Base-by-base conservation (phyloP, 2,797 vertebrate species). In the Trachurus trachurus region DNA sequence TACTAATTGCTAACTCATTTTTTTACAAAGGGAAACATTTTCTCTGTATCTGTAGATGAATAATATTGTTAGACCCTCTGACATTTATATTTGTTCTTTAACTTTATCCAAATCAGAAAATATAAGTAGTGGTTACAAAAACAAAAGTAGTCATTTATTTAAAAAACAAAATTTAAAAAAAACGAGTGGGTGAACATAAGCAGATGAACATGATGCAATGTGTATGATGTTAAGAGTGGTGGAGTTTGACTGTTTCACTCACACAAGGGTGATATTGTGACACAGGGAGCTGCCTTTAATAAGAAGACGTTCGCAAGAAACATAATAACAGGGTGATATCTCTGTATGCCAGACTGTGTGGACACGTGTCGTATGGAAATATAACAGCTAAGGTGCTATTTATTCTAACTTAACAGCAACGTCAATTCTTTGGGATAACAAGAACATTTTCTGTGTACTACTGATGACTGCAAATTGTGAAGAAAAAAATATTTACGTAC, bases 401-500 rank as follows among this genome's bases (percentile, higher is more conserved):
- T 74, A 78, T 82, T 61, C 13, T 50, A 56, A 52, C 1, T 19
- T n/a, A 58, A 58, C 17, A 53, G 54, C 16, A 31, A 74, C 15
- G 26, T 61, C 29, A 54, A 9, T 50, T 70, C 31, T 82, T 61
- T 67, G 34, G 57, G 54, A 71, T 66, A n/a, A 69, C 59, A 31
- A 16, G 44, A 74, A 65, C 2, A 22, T 34, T 64, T 73, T 65
- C 47, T 66, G n/a, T 71, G 69, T 86, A 88, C 89, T 85, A 88
- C 88, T 90, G 86, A 91, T 84, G 54, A 84, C 76, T 83, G 68
- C 74, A 84, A 82, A 65, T 71, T 75, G 42, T 80, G 63, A 77
- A 64, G 63, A 77, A 64, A 44, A 34, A 34, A 31, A 72, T 50
- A 63, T 80, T 75, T 53, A 42, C 62, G 50, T 40, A 68, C 19